These are phyloP conservation scores for Triplophysa yarkandensis DNA, from an alignment of 2,797 vertebrate genomes.

Conservation along the genomic window DNA sequence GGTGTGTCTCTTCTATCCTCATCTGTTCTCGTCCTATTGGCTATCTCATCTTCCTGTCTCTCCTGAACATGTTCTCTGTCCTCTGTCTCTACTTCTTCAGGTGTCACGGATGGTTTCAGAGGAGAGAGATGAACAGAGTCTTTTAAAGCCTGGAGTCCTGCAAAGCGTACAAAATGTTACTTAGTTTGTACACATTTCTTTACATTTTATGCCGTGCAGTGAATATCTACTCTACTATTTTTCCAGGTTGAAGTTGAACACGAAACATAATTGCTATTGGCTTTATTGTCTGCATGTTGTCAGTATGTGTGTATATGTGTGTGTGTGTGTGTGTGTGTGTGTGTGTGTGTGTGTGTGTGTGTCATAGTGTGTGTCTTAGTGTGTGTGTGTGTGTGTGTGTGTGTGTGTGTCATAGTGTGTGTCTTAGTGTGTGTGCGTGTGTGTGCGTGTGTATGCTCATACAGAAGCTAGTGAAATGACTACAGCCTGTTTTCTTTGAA, in stretches of 20 bases:
- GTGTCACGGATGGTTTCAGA: constrained; percentile 63
- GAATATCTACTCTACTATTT: background rate
- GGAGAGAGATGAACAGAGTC: constrained; percentile 72
- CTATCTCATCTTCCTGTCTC: constrained; percentile 14
- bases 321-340: constrained; percentile 20
- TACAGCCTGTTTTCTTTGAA: constrained; percentile 45
- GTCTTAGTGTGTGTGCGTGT: constrained; percentile 23
- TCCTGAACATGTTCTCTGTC: constrained; percentile 48
- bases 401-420: background rate
- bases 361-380: constrained; percentile 19
- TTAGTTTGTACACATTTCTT: background rate
- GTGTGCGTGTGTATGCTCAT: constrained; percentile 23
- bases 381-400: constrained; percentile 6
- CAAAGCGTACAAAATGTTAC: constrained; percentile 17
- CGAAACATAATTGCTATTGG: background rate
- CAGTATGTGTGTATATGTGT: constrained; percentile 11
- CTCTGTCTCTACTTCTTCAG: constrained; percentile 65
- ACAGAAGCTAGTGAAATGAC: constrained; percentile 24
- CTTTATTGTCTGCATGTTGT: background rate
- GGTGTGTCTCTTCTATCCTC: constrained; percentile 56
- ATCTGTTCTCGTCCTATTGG: constrained; percentile 28
- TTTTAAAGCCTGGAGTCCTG: constrained; percentile 73
- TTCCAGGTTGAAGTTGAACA: background rate
- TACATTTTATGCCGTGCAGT: background rate
- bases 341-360: constrained; percentile 9